Evolutionary conservation across 2,113 vertebrate species (phyloP).

Genomic region (Osmerus eperlanus): DNA sequence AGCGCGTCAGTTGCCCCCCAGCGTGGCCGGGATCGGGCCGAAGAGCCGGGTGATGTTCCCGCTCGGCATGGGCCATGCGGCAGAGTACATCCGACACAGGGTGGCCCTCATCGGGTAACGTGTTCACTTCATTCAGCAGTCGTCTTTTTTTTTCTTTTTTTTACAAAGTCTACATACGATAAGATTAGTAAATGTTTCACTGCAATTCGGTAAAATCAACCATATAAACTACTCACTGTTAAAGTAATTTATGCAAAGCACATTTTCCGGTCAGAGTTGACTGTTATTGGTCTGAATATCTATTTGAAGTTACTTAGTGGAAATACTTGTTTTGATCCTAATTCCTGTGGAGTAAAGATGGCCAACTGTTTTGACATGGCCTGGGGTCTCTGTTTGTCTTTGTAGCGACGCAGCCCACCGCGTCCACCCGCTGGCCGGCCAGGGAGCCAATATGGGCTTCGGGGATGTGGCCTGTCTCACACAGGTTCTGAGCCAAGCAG

Average conservation of each 20-base stretch:
- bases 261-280: too few relatives aligned
- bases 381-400: constrained; percentile 36
- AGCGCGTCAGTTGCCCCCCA: constrained; percentile 90
- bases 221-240: too few relatives aligned
- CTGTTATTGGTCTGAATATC: background rate
- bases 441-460: constrained; percentile 96
- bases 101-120: constrained; percentile 90
- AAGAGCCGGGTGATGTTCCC: constrained; percentile 86
- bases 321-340: background rate
- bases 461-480: constrained; percentile 87
- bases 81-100: constrained; percentile 87
- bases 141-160: too few relatives aligned
- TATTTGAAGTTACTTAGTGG: background rate
- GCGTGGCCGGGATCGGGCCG: constrained; percentile 80
- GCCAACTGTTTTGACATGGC: background rate
- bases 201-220: too few relatives aligned
- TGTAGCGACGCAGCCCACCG: constrained; percentile 94
- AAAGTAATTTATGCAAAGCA: too few relatives aligned
- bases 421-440: constrained; percentile 94
- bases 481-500: constrained; percentile 83
- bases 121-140: background rate
- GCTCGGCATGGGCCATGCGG: constrained; percentile 88
- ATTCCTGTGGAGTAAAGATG: constrained; percentile 1
- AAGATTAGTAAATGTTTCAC: too few relatives aligned
- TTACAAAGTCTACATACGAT: too few relatives aligned